Conservation (phyloP, 2,113 vertebrate genomes). For the Ardeotis arabs region DNA sequence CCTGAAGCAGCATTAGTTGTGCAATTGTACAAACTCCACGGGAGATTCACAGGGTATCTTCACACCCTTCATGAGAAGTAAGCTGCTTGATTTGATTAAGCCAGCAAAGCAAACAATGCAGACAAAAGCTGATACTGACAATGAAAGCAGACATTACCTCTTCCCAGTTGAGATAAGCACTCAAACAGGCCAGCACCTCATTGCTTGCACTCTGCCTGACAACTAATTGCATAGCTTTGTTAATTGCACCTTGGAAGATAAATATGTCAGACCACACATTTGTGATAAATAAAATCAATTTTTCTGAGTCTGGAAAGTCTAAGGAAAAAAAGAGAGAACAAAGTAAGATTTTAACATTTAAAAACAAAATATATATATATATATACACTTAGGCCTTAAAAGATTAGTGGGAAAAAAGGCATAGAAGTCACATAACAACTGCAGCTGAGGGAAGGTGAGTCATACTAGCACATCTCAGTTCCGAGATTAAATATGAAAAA, state of each 20-base stretch:
- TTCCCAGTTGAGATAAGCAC: constrained; percentile 86
- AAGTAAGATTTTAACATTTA: not conserved
- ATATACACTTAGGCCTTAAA: not conserved
- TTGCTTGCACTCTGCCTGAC: constrained; percentile 79
- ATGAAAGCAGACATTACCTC: constrained; percentile 77
- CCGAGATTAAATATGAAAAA: not conserved
- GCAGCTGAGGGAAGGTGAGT: not conserved
- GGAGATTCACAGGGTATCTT: not conserved
- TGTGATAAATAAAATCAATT: constrained; percentile 87
- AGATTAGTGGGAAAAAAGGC: not conserved
- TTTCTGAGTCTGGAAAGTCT: constrained; percentile 88
- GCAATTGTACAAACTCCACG: not conserved
- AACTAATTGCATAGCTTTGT: constrained; percentile 85
- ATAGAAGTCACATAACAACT: not conserved
- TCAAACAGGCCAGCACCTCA: constrained; percentile 78
- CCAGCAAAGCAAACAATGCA: not conserved
- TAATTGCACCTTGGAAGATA: constrained; percentile 77
- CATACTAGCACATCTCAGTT: not conserved
- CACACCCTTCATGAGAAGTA: not conserved
- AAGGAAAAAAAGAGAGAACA: not conserved
- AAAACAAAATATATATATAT: not conserved
- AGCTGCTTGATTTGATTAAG: not conserved
- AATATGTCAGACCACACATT: constrained; percentile 88
- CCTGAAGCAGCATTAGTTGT: constrained; percentile 20
- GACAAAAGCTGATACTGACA: not conserved